Evolutionary conservation across 2,113 vertebrate species (phyloP).

Genomic region (Strigops habroptila): DNA sequence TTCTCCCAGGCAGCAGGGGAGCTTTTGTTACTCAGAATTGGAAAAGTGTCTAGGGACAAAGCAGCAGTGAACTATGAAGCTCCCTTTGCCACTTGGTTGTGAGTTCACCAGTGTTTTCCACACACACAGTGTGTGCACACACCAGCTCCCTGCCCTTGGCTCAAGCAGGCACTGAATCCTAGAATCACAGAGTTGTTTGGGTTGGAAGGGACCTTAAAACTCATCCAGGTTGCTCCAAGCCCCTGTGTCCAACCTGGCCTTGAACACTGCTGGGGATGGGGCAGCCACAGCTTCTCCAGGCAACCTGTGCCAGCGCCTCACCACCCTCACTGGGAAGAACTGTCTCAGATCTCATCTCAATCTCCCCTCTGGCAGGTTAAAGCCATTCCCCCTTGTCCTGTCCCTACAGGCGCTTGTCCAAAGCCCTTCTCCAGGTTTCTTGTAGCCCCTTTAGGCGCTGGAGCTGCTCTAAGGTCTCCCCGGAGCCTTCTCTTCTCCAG

Average conservation of each 20-base stretch:
- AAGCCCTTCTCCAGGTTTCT: not conserved
- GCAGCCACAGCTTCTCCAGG: too few relatives aligned
- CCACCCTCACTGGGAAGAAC: too few relatives aligned
- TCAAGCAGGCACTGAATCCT: not conserved
- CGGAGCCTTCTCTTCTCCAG: not conserved
- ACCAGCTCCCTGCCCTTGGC: not conserved
- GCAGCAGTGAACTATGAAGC: not conserved
- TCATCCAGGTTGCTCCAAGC: not conserved
- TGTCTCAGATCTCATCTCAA: too few relatives aligned
- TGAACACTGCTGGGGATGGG: not conserved
- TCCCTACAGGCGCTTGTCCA: not conserved
- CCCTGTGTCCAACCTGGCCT: too few relatives aligned
- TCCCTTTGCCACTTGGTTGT: not conserved
- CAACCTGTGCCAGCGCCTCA: too few relatives aligned
- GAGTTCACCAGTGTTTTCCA: not conserved
- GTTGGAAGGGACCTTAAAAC: not conserved
- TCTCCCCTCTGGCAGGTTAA: too few relatives aligned
- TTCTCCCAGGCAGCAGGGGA: not conserved
- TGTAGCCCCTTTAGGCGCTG: not conserved
- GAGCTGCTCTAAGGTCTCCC: not conserved
- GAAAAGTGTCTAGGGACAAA: not conserved
- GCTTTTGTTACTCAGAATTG: not conserved
- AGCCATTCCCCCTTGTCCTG: not conserved
- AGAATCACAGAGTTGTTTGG: not conserved
- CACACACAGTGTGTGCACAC: rapidly evolving